A percentile compares a stretch with the other conserved stretches of the same genome.
Evolutionary conservation across 2,888 invertebrate species (phyloP).

Genomic region (Rhyacophila evoluta): DNA sequence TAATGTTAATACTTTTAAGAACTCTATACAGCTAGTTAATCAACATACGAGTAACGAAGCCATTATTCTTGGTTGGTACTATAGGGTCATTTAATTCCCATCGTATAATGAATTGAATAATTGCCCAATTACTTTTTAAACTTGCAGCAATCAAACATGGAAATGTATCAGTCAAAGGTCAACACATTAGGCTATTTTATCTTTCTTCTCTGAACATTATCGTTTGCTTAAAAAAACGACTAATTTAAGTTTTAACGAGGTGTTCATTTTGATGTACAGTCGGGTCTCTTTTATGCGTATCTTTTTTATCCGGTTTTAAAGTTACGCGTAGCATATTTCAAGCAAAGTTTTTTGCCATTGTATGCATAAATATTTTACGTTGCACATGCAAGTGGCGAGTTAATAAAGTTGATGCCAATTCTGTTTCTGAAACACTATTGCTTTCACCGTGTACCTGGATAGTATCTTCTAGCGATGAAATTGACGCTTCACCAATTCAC

Average conservation of each 20-base stretch:
- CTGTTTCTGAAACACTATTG: too few relatives aligned
- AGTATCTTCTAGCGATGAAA: too few relatives aligned
- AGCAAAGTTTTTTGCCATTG: too few relatives aligned
- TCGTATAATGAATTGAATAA: not conserved
- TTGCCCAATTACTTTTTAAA: not conserved
- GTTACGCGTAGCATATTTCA: too few relatives aligned
- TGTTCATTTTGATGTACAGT: not conserved
- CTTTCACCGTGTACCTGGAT: too few relatives aligned
- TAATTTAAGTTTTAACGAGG: not conserved
- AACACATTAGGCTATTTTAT: constrained; percentile 1
- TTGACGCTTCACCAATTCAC: too few relatives aligned
- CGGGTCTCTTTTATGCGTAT: too few relatives aligned
- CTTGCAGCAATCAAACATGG: not conserved
- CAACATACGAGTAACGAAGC: not conserved
- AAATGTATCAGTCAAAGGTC: not conserved
- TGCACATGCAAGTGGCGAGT: too few relatives aligned
- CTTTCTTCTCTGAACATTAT: not conserved
- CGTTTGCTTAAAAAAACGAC: not conserved
- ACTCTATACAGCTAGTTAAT: not conserved
- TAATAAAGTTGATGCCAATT: too few relatives aligned
- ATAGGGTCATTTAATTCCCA: not conserved
- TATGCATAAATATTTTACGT: too few relatives aligned
- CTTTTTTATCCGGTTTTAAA: too few relatives aligned
- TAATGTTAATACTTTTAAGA: too few relatives aligned
- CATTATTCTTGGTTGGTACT: not conserved